Evolutionary conservation across 30 jellyfish, hydroid and myxozoan species (phyloP).

Genomic region (Aurelia aurita): DNA sequence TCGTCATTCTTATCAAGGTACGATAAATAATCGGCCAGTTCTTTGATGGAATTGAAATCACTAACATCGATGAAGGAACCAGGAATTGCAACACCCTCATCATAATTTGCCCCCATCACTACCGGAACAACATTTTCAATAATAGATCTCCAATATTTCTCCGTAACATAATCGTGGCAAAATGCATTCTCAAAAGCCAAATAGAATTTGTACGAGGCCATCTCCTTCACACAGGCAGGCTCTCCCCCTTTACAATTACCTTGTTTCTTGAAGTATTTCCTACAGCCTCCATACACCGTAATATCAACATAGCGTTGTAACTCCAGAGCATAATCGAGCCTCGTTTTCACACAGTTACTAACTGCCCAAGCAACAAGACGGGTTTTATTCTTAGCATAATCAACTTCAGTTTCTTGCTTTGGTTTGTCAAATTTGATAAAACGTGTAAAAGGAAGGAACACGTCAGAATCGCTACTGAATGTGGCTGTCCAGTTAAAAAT

Average conservation of each 20-base stretch:
- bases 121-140: conserved; percentile 68
- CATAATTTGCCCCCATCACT: conserved; percentile 86
- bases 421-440: neutral
- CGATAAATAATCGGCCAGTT: conserved; percentile 63
- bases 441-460: conserved; percentile 23
- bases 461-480: conserved; percentile 20
- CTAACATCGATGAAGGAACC: too few relatives aligned
- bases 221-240: conserved; percentile 49
- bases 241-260: conserved; percentile 56
- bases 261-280: conserved; percentile 48
- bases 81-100: conserved; percentile 27
- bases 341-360: conserved; percentile 62
- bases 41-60: conserved; percentile 53
- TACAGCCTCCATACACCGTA: conserved; percentile 83
- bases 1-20: conserved; percentile 69
- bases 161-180: conserved; percentile 89
- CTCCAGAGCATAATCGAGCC: conserved; percentile 75
- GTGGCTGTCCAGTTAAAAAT: conserved; percentile 57
- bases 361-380: conserved; percentile 76
- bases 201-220: conserved; percentile 68
- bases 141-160: conserved; percentile 70
- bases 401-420: neutral
- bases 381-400: conserved; percentile 71
- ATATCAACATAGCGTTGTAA: conserved; percentile 67
- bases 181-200: conserved; percentile 81